Conservation (phyloP, 2,888 invertebrate genomes). For the Lumbricus terrestris region DNA sequence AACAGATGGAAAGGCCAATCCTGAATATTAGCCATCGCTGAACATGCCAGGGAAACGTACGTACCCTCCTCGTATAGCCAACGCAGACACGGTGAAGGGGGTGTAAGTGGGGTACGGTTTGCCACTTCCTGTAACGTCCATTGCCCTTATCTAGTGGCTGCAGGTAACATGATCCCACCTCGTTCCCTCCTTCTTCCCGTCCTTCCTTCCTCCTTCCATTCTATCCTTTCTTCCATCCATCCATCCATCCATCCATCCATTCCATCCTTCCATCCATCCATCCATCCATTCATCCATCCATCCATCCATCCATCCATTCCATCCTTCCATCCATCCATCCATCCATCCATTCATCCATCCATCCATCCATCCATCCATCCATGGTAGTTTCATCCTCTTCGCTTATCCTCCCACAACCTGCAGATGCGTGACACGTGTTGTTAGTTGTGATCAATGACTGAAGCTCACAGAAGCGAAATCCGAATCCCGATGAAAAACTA, state of each 20-base stretch:
- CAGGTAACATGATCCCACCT: not conserved
- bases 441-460: not conserved
- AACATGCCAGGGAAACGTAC: not conserved
- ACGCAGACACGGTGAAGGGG: not conserved
- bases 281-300: not conserved
- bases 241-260: not conserved
- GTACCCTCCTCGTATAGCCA: not conserved
- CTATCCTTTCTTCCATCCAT: not conserved
- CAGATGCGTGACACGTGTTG: not conserved
- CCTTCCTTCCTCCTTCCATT: not conserved
- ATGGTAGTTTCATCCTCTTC: too few relatives aligned
- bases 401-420: not conserved
- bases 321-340: not conserved
- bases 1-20: not conserved
- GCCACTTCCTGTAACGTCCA: not conserved
- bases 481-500: not conserved
- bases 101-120: not conserved
- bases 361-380: not conserved
- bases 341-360: too few relatives aligned
- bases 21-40: not conserved
- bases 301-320: not conserved
- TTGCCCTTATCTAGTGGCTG: not conserved
- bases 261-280: not conserved
- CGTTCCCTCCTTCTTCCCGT: not conserved
- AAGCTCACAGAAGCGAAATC: not conserved